Base-by-base conservation (phyloP, 1,140 invertebrate genomes). In the Onthophagus taurus region DNA sequence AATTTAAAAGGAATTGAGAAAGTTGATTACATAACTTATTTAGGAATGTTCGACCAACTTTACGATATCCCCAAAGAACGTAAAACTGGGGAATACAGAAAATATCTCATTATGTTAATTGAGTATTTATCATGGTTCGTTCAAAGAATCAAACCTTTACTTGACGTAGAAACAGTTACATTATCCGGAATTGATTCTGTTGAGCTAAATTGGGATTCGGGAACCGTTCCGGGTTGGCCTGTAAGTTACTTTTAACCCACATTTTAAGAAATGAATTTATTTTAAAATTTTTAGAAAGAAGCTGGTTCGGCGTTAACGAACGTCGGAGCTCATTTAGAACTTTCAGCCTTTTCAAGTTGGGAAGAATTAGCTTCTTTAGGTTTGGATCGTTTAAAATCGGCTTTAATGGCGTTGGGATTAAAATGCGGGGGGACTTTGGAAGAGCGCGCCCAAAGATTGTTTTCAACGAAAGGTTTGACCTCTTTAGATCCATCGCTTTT, bases 401-500 rank as follows among this genome's bases (percentile, higher is more conserved):
- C 94, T 7, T 68, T 99, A 1, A 86, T 97, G 79, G 96, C 95
- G 4, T 66, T 99, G n/a, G 90, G 91, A 1, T 70, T 99, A 0
- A 99, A 99, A 67, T 99, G 97, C 73, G 97, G 97, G 44, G 97
- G 95, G 78, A 97, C 95, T 13, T 67, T 98, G 13, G 92, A 97
- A 71, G 94, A 99, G 71, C 72, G 96, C 55, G 96, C 96, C 3
- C 86, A 97, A 60, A 75, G 96, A 58, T 72, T 99, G 42, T 98
- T 96, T 59, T 83, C 80, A 44, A 97, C 93, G 0, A 98, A 97
- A 70, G 94, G 93, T 0, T 91, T 96, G 63, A 85, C 80, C 39
- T 78, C 89, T 2, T 63, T 97, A 13, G 92, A 97, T 65, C 86
- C 89, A 19, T 81, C 85, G 31, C 68, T 97, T 16, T 82, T 96